A percentile compares a stretch with the other conserved stretches of the same genome.
phyloP scores from a whole-genome alignment of 2,113 vertebrate genomes.

The Anser brachyrhynchus region DNA sequence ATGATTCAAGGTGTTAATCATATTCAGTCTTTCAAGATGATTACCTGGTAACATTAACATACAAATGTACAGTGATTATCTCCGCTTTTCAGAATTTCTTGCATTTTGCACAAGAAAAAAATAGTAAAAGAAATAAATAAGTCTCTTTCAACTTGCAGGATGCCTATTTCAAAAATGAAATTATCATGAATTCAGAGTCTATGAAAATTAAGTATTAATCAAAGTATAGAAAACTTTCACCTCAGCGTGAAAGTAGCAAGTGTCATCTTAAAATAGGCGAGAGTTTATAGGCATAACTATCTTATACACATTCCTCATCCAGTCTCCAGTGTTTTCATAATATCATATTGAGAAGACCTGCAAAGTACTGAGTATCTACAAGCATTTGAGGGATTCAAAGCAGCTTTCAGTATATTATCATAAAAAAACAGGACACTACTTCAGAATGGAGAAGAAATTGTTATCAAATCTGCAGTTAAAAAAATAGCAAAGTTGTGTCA shows the following conservation, averaged over 20 bases:
- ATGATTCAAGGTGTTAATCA: conserved; percentile 64
- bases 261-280: neutral
- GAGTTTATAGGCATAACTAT: neutral
- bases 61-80: conserved; percentile 64
- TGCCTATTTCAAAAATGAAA: conserved; percentile 13
- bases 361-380: neutral
- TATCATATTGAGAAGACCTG: neutral
- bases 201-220: conserved; percentile 68
- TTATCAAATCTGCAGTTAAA: neutral
- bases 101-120: conserved; percentile 36
- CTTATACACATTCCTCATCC: neutral
- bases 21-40: conserved; percentile 56
- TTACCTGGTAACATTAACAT: conserved; percentile 71
- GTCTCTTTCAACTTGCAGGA: conserved; percentile 28
- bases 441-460: neutral
- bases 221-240: conserved; percentile 42
- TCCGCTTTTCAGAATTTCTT: conserved; percentile 40
- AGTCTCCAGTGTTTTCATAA: neutral
- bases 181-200: conserved; percentile 4
- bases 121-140: conserved; percentile 55
- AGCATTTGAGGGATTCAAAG: neutral
- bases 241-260: neutral
- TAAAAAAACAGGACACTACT: neutral
- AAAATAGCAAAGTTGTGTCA: neutral
- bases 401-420: neutral